phyloP scores from a whole-genome alignment of 2,113 vertebrate species.

The Pangasianodon hypophthalmus region DNA sequence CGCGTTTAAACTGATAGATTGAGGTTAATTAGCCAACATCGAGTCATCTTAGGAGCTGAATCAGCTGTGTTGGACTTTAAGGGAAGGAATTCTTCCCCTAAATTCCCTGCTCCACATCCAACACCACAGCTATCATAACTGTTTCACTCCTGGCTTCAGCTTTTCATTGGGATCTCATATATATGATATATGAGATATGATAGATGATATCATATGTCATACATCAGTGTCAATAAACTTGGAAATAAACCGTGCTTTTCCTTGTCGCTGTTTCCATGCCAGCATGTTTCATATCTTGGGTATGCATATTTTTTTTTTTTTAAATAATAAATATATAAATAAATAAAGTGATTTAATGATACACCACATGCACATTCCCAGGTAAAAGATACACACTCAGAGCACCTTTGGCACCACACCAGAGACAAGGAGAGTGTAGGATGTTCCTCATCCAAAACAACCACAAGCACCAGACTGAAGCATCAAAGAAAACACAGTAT shows the following conservation, averaged over 20 bases:
- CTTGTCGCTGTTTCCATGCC: not conserved
- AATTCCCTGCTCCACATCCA: not conserved
- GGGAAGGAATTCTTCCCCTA: not conserved
- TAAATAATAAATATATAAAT: too few relatives aligned
- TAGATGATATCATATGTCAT: not conserved
- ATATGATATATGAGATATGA: not conserved
- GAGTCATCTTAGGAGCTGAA: not conserved
- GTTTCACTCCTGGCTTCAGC: not conserved
- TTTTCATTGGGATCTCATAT: not conserved
- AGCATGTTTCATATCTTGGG: not conserved
- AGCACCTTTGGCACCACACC: not conserved
- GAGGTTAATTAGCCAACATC: constrained; percentile 13
- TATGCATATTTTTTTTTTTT: not conserved
- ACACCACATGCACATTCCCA: too few relatives aligned
- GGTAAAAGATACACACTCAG: too few relatives aligned
- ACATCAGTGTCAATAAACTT: not conserved
- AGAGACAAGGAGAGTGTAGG: not conserved
- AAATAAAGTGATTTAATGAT: too few relatives aligned
- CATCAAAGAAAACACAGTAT: not conserved
- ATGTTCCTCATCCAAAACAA: not conserved
- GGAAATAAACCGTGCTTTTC: not conserved
- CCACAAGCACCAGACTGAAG: not conserved
- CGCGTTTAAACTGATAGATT: constrained; percentile 1
- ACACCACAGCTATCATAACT: not conserved
- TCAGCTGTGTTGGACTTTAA: not conserved